Percentiles rank a stretch among this genome's conserved stretches.
Conservation (phyloP, 2,113 vertebrate genomes). For the Butorides virescens region DNA sequence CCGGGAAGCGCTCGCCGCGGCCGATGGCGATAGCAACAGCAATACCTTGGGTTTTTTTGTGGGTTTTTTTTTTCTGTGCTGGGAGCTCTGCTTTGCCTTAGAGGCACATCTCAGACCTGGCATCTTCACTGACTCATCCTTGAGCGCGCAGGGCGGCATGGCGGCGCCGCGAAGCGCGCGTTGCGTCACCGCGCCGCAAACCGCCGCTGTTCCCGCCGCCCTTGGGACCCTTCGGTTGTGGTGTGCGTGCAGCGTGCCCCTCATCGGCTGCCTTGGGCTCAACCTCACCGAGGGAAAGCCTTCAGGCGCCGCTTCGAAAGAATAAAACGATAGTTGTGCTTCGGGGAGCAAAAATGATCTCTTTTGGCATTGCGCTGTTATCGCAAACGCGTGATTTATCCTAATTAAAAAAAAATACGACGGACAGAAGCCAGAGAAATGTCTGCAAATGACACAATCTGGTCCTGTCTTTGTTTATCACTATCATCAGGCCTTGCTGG, state of each 20-base stretch:
- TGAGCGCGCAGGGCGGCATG: not conserved
- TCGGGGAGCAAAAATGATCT: constrained; percentile 51
- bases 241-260: not conserved
- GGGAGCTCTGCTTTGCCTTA: not conserved
- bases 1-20: not conserved
- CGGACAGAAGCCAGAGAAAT: constrained; percentile 55
- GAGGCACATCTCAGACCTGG: too few relatives aligned
- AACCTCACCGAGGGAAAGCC: constrained; percentile 55
- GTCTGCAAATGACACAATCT: constrained; percentile 68
- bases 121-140: too few relatives aligned
- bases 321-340: not conserved
- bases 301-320: constrained; percentile 27
- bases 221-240: not conserved
- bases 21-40: fast-evolving
- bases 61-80: not conserved
- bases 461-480: constrained; percentile 52
- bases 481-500: constrained; percentile 24
- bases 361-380: constrained; percentile 51
- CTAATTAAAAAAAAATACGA: constrained; percentile 71
- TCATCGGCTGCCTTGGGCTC: constrained; percentile 49
- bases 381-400: constrained; percentile 40
- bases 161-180: not conserved
- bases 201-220: not conserved
- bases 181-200: not conserved
- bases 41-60: too few relatives aligned